phyloP scores from a whole-genome alignment of 2,797 vertebrate species.

The Anguilla anguilla region DNA sequence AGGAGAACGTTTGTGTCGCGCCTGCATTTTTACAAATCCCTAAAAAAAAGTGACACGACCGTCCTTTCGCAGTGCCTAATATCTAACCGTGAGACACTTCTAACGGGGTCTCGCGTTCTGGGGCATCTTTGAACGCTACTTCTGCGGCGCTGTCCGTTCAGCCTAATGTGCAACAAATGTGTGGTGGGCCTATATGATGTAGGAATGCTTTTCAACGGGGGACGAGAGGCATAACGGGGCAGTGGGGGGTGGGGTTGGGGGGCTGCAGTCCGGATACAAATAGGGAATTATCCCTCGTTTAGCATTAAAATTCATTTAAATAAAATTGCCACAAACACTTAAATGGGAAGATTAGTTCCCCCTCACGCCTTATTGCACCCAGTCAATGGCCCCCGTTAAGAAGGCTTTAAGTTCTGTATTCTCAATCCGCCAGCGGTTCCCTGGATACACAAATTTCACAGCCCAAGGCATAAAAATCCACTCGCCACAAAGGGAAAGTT shows the following conservation, averaged over 20 bases:
- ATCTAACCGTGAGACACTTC: background rate
- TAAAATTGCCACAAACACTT: conserved; percentile 94
- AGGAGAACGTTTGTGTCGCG: background rate
- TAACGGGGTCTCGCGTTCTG: background rate
- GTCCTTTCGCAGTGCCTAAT: background rate
- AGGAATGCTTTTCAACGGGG: conserved; percentile 50
- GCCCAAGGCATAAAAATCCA: conserved; percentile 50
- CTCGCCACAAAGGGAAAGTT: conserved; percentile 44
- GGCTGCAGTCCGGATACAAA: conserved; percentile 65
- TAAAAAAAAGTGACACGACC: background rate
- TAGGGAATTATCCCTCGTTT: conserved; percentile 80
- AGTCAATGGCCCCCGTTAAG: conserved; percentile 79
- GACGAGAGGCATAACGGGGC: conserved; percentile 16
- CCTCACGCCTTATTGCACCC: conserved; percentile 94
- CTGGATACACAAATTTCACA: conserved; percentile 78
- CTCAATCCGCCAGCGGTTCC: conserved; percentile 76
- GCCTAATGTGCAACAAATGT: conserved; percentile 65
- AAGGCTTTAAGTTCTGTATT: conserved; percentile 84
- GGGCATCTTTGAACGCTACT: background rate
- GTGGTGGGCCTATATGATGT: conserved; percentile 48
- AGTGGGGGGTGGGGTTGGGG: background rate
- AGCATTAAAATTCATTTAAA: conserved; percentile 85
- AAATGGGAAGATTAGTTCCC: conserved; percentile 96
- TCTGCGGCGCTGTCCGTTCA: background rate
- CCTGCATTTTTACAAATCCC: background rate